Base-by-base conservation (phyloP, 2,888 invertebrate species). In the Philaethria dido region DNA sequence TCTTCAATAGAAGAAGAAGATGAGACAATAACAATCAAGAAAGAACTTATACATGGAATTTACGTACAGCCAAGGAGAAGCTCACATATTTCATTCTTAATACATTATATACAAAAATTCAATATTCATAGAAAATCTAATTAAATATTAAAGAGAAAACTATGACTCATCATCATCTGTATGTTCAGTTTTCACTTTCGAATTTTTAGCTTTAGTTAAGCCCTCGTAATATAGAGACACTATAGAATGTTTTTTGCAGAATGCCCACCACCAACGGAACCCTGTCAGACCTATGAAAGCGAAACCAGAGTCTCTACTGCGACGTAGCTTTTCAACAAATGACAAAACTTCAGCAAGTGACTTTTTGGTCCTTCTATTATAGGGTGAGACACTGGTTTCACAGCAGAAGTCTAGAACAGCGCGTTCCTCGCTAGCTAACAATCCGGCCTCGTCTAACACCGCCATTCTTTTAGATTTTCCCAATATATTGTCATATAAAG, bases 231-330 rank as follows among this genome's bases (percentile, higher is more conserved):
- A 86, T 1, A 88, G 66, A 0, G 96, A 96, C 1, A 95, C 95
- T 71, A 96, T 95, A 65, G 95, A 95, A 86, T 96, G 95, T 79
- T 96, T 96, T 85, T 96, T 96, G 87, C 96, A 96, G 78, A 96
- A 96, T 0, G 96, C 96, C 96, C 96, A 96, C 96, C 96, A 96
- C 96, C 96, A 96, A 14, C 95, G 88, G 77, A 95, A 96, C 0
- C 96, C 96, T 22, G 94, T 94, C n/a, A 95, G 88, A n/a, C 95
- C 95, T 65, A 94, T 93, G 77, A 96, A 95, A 70, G 93, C 85
- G 80, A 96, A 96, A 71, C 90, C 93, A 2, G 95, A 95, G 68
- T 95, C 95, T 70, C 94, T 89, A 44, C 62, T 74, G 47, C 78
- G 89, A 75, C 93, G 89, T 66, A 96, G 80, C 74, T 94, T 94